phyloP scores from a whole-genome alignment of 2,888 invertebrate genomes.

The Oligia latruncula region DNA sequence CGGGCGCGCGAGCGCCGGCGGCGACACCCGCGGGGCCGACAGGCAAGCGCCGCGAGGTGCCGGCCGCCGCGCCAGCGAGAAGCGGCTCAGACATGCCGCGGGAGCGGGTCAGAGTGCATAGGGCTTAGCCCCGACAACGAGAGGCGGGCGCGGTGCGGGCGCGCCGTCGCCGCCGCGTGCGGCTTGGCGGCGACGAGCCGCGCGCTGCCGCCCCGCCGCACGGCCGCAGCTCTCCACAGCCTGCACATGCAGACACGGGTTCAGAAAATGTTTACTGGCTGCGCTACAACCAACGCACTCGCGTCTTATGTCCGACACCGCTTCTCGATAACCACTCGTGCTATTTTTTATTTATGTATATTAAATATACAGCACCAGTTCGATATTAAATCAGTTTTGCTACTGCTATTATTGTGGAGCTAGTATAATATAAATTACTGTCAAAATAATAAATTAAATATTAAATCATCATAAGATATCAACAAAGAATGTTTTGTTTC shows the following conservation, averaged over 20 bases:
- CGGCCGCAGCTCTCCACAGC: constrained; percentile 85
- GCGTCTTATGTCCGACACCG: constrained; percentile 79
- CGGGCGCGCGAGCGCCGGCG: constrained; percentile 68
- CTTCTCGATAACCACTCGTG: constrained; percentile 77
- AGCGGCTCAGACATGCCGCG: constrained; percentile 88
- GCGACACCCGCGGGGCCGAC: constrained; percentile 64
- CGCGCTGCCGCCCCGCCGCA: constrained; percentile 78
- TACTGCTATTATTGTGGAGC: constrained; percentile 57
- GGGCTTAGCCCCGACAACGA: constrained; percentile 84
- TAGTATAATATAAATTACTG: constrained; percentile 54
- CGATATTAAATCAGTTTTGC: constrained; percentile 45
- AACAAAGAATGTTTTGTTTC: constrained; percentile 41
- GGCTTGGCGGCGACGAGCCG: constrained; percentile 69
- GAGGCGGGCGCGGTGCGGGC: constrained; percentile 80
- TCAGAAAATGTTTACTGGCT: constrained; percentile 73
- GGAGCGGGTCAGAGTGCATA: constrained; percentile 81
- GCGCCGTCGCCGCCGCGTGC: constrained; percentile 70
- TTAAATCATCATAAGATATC: constrained; percentile 62
- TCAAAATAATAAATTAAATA: constrained; percentile 69
- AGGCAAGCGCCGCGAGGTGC: constrained; percentile 67
- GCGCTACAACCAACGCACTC: constrained; percentile 67
- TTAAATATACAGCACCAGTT: constrained; percentile 63
- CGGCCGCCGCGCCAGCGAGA: constrained; percentile 78
- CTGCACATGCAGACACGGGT: constrained; percentile 88
- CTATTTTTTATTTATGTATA: constrained; percentile 50